Percentiles rank a stretch among this genome's conserved stretches.
phyloP scores from a whole-genome alignment of 2,113 vertebrate genomes.

The Hiodon alosoides region DNA sequence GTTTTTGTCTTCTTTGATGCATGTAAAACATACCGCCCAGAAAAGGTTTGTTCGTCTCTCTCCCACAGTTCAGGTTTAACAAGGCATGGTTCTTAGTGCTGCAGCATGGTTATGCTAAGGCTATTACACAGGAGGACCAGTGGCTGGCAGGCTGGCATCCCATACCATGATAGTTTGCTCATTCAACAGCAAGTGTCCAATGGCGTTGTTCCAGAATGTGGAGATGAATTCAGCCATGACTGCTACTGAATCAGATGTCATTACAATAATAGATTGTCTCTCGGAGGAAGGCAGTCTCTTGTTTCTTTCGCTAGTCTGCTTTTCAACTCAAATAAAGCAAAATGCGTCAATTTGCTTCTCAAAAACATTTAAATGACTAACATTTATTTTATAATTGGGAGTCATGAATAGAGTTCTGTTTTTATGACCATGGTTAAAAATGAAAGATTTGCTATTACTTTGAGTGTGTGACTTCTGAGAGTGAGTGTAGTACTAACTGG shows the following conservation, averaged over 20 bases:
- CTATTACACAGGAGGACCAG: too few species aligned
- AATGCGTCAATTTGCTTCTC: constrained; percentile 15
- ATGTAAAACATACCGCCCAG: constrained; percentile 14
- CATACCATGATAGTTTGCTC: neutral
- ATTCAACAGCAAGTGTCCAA: neutral
- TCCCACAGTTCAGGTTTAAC: neutral
- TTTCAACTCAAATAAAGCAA: constrained; percentile 27
- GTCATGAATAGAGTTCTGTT: constrained; percentile 11
- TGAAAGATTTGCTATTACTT: neutral
- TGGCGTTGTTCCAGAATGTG: constrained; percentile 21
- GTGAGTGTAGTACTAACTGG: too few species aligned
- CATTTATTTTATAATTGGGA: constrained; percentile 3
- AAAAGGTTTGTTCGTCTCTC: neutral
- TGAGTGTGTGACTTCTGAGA: too few species aligned
- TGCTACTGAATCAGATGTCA: constrained; percentile 30
- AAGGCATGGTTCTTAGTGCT: neutral
- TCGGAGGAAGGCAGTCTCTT: constrained; percentile 38
- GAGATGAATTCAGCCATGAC: constrained; percentile 31
- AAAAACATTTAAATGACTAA: constrained; percentile 2
- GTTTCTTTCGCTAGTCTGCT: constrained; percentile 34
- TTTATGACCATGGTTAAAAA: constrained; percentile 9
- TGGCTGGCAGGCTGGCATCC: neutral
- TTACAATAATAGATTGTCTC: constrained; percentile 40
- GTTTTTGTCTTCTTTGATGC: too few species aligned
- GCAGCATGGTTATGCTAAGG: too few species aligned